Percentiles rank a stretch among this genome's conserved stretches.
These are phyloP conservation scores for Drosophila tropicalis DNA, from an alignment of 1,140 invertebrate genomes.

Conservation along the genomic window DNA sequence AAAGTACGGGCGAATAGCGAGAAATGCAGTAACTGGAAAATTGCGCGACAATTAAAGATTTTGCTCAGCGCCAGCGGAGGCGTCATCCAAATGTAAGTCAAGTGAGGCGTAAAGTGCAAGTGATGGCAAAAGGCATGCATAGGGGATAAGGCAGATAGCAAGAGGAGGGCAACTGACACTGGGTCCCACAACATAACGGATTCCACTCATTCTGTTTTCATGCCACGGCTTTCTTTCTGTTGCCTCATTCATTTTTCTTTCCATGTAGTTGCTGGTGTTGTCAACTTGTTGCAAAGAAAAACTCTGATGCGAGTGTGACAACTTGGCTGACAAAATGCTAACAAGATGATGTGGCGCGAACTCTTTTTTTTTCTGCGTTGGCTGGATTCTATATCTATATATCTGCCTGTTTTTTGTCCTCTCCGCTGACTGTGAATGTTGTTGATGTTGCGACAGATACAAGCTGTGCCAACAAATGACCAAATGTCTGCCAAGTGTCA, in stretches of 20 bases:
- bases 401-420: slow-evolving; percentile 28
- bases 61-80: slow-evolving; percentile 39
- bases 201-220: slow-evolving; percentile 4
- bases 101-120: slow-evolving; percentile 68
- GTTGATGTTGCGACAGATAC: slow-evolving; percentile 45
- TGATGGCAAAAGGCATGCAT: slow-evolving; percentile 71
- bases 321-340: slow-evolving; percentile 81
- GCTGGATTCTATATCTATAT: slow-evolving; percentile 19
- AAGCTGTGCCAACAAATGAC: slow-evolving; percentile 77
- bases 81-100: slow-evolving; percentile 26
- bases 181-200: slow-evolving; percentile 20
- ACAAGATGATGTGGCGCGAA: slow-evolving; percentile 74
- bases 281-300: slow-evolving; percentile 68
- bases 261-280: slow-evolving; percentile 22
- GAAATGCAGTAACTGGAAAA: slow-evolving; percentile 81
- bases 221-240: not conserved
- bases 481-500: slow-evolving; percentile 73
- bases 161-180: slow-evolving; percentile 20
- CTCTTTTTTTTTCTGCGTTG: slow-evolving; percentile 38
- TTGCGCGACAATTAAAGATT: slow-evolving; percentile 82
- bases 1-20: slow-evolving; percentile 44
- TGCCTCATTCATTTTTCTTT: slow-evolving; percentile 3
- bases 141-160: no score
- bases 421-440: slow-evolving; percentile 19
- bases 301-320: slow-evolving; percentile 67